These are phyloP conservation scores for Portunus trituberculatus DNA, from an alignment of 1,140 invertebrate genomes.

Conservation along the genomic window DNA sequence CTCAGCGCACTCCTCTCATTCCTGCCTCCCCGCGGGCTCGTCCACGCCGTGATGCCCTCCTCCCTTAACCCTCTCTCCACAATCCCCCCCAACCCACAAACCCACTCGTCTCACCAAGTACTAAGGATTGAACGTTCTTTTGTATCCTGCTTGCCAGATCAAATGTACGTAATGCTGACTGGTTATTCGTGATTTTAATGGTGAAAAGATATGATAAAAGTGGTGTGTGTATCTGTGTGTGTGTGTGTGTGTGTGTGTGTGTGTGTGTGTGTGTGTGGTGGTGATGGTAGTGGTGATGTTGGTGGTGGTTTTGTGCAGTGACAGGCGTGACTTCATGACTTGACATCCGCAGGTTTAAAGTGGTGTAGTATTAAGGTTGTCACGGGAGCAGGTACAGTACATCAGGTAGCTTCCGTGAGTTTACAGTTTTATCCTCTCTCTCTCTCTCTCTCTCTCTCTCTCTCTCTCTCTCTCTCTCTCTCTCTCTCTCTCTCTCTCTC, in stretches of 20 bases:
- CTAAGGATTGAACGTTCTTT: too few relatives aligned
- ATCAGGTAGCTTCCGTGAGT: background rate
- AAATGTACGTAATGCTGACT: background rate
- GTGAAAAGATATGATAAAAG: too few relatives aligned
- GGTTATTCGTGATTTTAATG: too few relatives aligned
- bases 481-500: too few relatives aligned
- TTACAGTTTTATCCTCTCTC: too few relatives aligned
- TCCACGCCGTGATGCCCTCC: too few relatives aligned
- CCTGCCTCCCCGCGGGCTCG: too few relatives aligned
- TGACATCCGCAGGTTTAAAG: background rate
- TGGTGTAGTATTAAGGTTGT: background rate
- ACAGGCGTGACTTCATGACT: too few relatives aligned
- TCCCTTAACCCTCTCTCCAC: conserved; percentile 16
- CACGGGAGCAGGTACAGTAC: background rate
- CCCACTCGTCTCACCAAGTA: too few relatives aligned
- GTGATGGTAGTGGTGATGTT: background rate
- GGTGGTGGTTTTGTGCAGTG: background rate
- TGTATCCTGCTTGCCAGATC: too few relatives aligned
- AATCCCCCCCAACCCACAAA: background rate
- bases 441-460: too few relatives aligned
- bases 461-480: too few relatives aligned
- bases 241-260: conserved; percentile 27
- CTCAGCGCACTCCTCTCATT: background rate
- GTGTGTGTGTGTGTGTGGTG: background rate
- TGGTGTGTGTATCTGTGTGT: background rate